phyloP scores from a whole-genome alignment of 1,140 invertebrate genomes.

The Bombus soroeensis region DNA sequence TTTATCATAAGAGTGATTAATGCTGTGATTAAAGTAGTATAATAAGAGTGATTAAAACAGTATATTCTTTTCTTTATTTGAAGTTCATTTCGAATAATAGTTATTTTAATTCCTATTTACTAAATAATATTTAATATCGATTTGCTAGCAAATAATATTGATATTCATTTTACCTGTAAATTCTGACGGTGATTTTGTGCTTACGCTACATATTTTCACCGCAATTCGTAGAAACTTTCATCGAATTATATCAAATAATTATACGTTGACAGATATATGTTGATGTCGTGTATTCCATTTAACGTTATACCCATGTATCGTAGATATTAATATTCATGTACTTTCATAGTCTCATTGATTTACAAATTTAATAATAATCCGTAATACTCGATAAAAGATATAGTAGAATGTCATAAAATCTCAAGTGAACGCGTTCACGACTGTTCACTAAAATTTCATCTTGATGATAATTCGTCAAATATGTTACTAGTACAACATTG shows the following conservation, averaged over 20 bases:
- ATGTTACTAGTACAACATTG: background rate
- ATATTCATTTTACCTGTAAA: too few relatives aligned
- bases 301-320: too few relatives aligned
- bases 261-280: too few relatives aligned
- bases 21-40: background rate
- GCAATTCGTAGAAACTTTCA: background rate
- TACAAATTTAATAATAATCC: background rate
- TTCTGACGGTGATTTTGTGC: too few relatives aligned
- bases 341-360: background rate
- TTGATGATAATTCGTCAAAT: background rate
- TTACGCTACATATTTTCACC: background rate
- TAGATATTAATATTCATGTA: background rate
- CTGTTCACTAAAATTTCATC: background rate
- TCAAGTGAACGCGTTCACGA: background rate
- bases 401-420: background rate
- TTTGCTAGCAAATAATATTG: background rate
- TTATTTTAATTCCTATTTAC: background rate
- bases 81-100: background rate
- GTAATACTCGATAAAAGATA: background rate
- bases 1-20: background rate
- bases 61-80: background rate
- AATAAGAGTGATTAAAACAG: background rate
- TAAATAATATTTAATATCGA: background rate
- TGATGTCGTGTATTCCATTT: too few relatives aligned
- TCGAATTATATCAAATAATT: too few relatives aligned